Percentiles rank a stretch among this genome's conserved stretches.
Conservation (phyloP, 2,113 vertebrate species). For the Trematocara nigrifrons region DNA sequence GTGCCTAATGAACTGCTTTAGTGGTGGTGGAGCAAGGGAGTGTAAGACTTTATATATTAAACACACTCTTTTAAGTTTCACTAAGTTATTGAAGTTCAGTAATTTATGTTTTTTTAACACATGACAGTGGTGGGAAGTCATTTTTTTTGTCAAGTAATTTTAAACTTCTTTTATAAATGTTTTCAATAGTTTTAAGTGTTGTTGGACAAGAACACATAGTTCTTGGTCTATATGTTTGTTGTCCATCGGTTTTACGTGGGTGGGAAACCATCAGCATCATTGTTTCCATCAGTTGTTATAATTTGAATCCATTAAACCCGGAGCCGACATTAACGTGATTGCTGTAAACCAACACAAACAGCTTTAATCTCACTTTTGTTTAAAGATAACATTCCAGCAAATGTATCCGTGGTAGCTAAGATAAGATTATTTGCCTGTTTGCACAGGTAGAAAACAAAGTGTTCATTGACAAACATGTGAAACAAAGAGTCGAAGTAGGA, state of each 20-base stretch:
- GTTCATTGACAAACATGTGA: not conserved
- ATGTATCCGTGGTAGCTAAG: not conserved
- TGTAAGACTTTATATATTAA: no score
- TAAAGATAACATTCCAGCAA: not conserved
- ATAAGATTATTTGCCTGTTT: constrained; percentile 20
- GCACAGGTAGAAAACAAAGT: not conserved
- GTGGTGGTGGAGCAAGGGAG: no score
- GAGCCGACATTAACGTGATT: not conserved
- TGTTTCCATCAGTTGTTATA: not conserved
- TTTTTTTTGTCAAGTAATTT: no score
- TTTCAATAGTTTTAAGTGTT: no score
- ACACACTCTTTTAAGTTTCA: no score
- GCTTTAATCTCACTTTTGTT: not conserved
- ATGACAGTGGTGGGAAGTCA: no score
- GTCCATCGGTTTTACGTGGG: not conserved
- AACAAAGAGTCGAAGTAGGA: not conserved
- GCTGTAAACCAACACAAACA: not conserved
- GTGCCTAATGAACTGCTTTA: no score
- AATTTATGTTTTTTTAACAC: no score
- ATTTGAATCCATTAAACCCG: not conserved
- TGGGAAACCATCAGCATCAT: not conserved
- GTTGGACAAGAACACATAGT: not conserved
- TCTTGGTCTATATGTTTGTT: not conserved
- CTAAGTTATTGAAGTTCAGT: no score
- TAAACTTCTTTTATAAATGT: no score